A percentile compares a stretch with the other conserved stretches of the same genome.
These are phyloP conservation scores for Polyommatus iphigenia DNA, from an alignment of 2,888 invertebrate species.

Conservation along the genomic window DNA sequence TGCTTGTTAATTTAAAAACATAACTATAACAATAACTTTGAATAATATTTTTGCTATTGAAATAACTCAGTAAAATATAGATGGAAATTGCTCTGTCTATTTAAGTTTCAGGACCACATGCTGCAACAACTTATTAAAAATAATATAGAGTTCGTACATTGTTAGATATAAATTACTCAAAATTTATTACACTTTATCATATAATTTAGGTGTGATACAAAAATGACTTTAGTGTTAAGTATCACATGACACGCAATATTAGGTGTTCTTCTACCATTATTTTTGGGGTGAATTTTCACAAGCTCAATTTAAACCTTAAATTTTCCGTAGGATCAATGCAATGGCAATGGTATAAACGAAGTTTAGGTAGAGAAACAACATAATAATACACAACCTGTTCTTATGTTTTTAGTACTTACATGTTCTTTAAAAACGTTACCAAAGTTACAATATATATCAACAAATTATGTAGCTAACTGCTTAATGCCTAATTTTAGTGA, in stretches of 20 bases:
- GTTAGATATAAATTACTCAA: background rate
- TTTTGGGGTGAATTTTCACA: background rate
- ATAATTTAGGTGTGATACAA: constrained; percentile 3
- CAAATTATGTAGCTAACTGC: background rate
- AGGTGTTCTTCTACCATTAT: background rate
- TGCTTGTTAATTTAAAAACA: too few relatives aligned
- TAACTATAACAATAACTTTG: too few relatives aligned
- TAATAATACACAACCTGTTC: background rate
- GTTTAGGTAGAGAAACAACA: background rate
- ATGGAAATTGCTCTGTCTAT: too few relatives aligned
- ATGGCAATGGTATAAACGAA: background rate
- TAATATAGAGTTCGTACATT: background rate
- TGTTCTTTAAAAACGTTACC: background rate
- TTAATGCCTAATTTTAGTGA: background rate
- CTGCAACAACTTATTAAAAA: too few relatives aligned
- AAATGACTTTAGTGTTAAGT: background rate
- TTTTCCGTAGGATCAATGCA: background rate
- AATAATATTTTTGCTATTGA: too few relatives aligned
- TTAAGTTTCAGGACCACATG: background rate
- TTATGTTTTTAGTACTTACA: background rate
- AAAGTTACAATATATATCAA: background rate
- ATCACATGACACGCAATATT: constrained; percentile 1
- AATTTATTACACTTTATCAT: background rate
- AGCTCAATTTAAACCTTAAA: background rate
- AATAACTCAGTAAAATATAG: too few relatives aligned